Evolutionary conservation across 2,113 vertebrate genomes (phyloP).

Genomic region (Terrapene triunguis): DNA sequence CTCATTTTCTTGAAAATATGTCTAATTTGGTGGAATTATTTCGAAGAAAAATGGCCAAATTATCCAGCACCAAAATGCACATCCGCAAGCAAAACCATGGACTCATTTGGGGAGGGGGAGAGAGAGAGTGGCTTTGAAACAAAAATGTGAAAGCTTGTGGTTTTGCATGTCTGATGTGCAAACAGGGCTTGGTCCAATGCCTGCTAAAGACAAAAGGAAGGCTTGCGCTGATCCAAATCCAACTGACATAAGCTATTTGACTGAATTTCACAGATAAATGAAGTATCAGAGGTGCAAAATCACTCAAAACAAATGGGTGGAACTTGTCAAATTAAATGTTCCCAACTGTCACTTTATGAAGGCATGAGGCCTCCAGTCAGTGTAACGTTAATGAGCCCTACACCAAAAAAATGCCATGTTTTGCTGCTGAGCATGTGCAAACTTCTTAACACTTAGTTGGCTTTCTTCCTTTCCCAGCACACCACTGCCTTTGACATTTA

Average conservation of each 20-base stretch:
- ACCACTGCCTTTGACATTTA: neutral
- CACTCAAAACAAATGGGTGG: neutral
- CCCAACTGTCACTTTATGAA: neutral
- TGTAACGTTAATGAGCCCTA: too few relatives aligned
- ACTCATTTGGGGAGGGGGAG: neutral
- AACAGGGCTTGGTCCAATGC: neutral
- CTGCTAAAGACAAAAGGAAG: neutral
- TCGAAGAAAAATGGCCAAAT: neutral
- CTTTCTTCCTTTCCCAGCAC: neutral
- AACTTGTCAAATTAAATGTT: neutral
- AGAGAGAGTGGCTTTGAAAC: neutral
- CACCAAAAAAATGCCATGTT: neutral
- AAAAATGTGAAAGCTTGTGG: neutral
- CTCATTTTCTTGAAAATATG: too few relatives aligned
- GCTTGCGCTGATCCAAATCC: too few relatives aligned
- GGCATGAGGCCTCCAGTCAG: neutral
- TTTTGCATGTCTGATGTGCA: too few relatives aligned
- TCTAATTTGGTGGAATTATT: too few relatives aligned
- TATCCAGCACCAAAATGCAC: neutral
- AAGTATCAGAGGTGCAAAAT: neutral
- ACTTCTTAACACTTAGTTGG: neutral
- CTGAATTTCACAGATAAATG: neutral
- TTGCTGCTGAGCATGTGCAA: neutral
- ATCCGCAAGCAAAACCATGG: neutral
- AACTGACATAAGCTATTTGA: fast-evolving